Base-by-base conservation (phyloP, 2,888 invertebrate species). In the Thereva nobilitata region DNA sequence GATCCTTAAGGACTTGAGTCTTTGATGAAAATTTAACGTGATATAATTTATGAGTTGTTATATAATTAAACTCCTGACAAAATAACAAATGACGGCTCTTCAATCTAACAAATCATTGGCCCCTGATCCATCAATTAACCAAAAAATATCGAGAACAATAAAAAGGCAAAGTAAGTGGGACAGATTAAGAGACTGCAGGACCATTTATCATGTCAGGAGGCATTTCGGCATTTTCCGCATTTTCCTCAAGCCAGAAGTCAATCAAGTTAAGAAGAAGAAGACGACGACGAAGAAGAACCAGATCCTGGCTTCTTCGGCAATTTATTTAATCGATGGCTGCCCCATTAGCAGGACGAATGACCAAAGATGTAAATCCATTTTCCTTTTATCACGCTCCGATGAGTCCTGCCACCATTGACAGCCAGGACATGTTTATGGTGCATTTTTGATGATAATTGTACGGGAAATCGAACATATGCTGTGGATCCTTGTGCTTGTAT, bases 21-120 rank as follows among this genome's bases (percentile, higher is more conserved):
- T 23, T 1, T 23, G 23, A 23, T 23, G 23, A 23, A 23, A 23
- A 23, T 23, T 23, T 23, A 23, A 23, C 23, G 23, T 2, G 23
- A 23, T 23, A 23, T 23, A 61, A 61, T 61, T 61, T 61, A 61
- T 61, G 61, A 61, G 61, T 34, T 61, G 49, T 40, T 61, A 23
- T 10, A 41, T 50, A 50, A 61, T 61, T 61, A 61, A 61, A 61
- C 50, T 42, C 61, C 42, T 61, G 61, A 61, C 61, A 61, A 61
- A 23, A 61, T 61, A 61, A 61, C 41, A 61, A 61, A 61, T 61
- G 61, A 61, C 50, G 34, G 50, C 12, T 9, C 12, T 40, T 23
- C 41, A 61, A 61, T 61, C 49, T 50, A 61, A 61, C 61, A 50
- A 61, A 50, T 61, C 61, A 61, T 61, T 61, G 61, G 59, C 37